These are phyloP conservation scores for Lochmaea capreae DNA, from an alignment of 2,888 invertebrate species.

Conservation along the genomic window DNA sequence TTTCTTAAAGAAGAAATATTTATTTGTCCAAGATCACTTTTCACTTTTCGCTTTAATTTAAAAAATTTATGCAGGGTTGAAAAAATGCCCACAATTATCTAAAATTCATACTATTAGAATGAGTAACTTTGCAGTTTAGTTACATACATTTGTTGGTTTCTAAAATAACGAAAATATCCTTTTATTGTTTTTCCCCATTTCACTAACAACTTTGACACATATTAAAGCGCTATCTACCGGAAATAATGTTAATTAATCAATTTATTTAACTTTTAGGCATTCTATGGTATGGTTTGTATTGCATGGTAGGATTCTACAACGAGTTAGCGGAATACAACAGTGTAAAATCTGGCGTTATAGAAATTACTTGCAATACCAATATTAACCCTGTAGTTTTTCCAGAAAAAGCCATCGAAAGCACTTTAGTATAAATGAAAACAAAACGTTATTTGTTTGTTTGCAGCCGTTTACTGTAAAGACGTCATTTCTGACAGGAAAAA, in stretches of 20 bases:
- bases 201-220: neutral
- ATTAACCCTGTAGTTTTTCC: constrained; percentile 49
- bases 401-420: constrained; percentile 53
- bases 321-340: constrained; percentile 56
- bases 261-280: constrained; percentile 47
- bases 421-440: constrained; percentile 47
- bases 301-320: constrained; percentile 54
- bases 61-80: no score
- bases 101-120: no score
- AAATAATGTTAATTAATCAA: constrained; percentile 15
- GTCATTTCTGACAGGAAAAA: no score
- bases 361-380: constrained; percentile 53
- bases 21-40: no score
- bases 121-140: no score
- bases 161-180: no score
- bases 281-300: constrained; percentile 55
- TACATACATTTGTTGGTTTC: no score
- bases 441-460: neutral
- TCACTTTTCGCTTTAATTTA: no score
- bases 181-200: no score
- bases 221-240: no score
- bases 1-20: no score
- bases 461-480: neutral
- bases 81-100: no score
- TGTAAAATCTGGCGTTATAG: constrained; percentile 54